Conservation (phyloP, 2,797 vertebrate species). For the Staurois parvus region DNA sequence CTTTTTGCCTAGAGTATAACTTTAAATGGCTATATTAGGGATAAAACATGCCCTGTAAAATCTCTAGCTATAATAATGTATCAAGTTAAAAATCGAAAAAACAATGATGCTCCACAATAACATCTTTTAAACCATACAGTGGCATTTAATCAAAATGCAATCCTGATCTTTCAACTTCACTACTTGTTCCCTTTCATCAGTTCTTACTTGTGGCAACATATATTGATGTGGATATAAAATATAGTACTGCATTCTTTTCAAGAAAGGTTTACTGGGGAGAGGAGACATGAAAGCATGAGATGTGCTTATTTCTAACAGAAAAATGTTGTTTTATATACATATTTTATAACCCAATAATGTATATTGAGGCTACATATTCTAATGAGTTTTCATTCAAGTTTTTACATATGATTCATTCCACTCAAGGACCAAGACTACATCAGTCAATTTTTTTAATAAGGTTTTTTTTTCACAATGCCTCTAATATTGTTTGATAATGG, state of each 20-base stretch:
- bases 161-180: conserved; percentile 25
- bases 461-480: background rate
- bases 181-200: conserved; percentile 46
- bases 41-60: background rate
- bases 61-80: background rate
- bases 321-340: background rate
- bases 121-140: conserved; percentile 7
- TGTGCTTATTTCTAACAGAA: conserved; percentile 17
- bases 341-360: background rate
- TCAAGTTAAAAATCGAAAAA: background rate
- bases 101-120: background rate
- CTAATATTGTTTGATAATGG: background rate
- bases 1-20: background rate
- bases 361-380: background rate
- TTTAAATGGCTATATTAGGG: background rate
- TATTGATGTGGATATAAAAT: conserved; percentile 45
- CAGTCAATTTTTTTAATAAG: background rate
- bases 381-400: background rate
- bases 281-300: conserved; percentile 33
- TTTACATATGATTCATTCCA: background rate
- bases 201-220: conserved; percentile 49
- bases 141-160: conserved; percentile 51
- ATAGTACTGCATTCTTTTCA: background rate
- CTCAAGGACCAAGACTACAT: background rate
- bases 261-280: conserved; percentile 21